Percentiles rank a stretch among this genome's conserved stretches.
phyloP scores from a whole-genome alignment of 2,113 vertebrate genomes.

The Phylloscopus trochiloides region DNA sequence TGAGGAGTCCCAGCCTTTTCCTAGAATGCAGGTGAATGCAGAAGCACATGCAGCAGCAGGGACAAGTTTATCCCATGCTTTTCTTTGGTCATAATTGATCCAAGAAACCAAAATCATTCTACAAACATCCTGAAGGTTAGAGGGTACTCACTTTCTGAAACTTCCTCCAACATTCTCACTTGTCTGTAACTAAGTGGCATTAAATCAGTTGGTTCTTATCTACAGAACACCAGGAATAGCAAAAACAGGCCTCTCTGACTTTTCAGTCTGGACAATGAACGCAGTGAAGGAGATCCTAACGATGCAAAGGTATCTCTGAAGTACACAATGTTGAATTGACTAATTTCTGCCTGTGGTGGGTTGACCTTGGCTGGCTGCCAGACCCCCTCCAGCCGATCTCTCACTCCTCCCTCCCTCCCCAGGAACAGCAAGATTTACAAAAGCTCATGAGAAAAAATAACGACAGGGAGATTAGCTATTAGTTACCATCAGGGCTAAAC shows the following conservation, averaged over 20 bases:
- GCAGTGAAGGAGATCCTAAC: rapidly evolving
- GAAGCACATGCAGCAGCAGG: not conserved
- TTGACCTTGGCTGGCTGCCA: not conserved
- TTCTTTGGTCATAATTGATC: not conserved
- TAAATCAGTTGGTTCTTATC: not conserved
- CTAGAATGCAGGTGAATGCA: not conserved
- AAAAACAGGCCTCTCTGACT: not conserved
- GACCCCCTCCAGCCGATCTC: rapidly evolving
- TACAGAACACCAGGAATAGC: not conserved
- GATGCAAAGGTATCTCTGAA: not conserved
- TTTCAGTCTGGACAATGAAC: not conserved
- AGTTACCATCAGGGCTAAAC: not conserved
- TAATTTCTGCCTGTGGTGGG: not conserved
- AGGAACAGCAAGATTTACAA: rapidly evolving
- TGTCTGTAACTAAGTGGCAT: not conserved
- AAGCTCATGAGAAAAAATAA: rapidly evolving
- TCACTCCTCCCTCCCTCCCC: not conserved
- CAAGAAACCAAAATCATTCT: not conserved
- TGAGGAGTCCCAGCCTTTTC: not conserved
- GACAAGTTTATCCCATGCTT: not conserved
- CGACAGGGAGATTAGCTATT: not conserved
- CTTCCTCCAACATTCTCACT: not conserved
- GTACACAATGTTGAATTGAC: rapidly evolving
- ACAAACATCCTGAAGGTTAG: not conserved
- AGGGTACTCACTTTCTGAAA: not conserved